Conservation (phyloP, 1,140 invertebrate species). For the Bombus superbus region DNA sequence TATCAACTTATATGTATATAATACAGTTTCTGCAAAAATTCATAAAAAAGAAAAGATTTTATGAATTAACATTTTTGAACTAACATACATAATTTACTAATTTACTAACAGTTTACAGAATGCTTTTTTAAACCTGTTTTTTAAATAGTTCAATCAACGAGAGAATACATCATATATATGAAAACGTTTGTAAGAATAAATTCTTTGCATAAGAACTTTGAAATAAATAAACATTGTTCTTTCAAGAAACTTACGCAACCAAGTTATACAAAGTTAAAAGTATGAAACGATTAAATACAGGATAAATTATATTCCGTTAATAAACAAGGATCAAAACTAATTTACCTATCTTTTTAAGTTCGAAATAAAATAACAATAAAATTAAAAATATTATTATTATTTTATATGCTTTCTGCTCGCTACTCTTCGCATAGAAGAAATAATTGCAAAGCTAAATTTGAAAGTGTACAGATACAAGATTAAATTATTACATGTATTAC, state of each 20-base stretch:
- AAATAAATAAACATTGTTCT: background rate
- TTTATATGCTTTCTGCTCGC: background rate
- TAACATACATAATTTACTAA: background rate
- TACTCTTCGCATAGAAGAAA: background rate
- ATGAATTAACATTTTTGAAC: background rate
- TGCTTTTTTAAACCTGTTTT: background rate
- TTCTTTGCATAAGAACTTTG: background rate
- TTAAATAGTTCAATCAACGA: background rate
- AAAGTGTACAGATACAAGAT: background rate
- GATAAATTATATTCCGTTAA: background rate
- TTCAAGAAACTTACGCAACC: no score
- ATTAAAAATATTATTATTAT: background rate
- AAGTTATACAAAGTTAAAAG: background rate
- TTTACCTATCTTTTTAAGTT: background rate
- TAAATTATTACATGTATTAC: background rate
- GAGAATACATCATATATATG: background rate
- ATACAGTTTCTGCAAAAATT: background rate
- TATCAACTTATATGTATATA: background rate
- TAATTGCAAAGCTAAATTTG: background rate
- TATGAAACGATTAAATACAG: background rate
- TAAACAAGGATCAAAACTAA: no score
- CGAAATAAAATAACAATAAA: background rate
- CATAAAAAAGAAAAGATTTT: background rate
- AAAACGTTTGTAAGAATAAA: background rate
- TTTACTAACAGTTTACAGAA: background rate